phyloP scores from a whole-genome alignment of 2,888 invertebrate species.

The Pseudococcus viburni region DNA sequence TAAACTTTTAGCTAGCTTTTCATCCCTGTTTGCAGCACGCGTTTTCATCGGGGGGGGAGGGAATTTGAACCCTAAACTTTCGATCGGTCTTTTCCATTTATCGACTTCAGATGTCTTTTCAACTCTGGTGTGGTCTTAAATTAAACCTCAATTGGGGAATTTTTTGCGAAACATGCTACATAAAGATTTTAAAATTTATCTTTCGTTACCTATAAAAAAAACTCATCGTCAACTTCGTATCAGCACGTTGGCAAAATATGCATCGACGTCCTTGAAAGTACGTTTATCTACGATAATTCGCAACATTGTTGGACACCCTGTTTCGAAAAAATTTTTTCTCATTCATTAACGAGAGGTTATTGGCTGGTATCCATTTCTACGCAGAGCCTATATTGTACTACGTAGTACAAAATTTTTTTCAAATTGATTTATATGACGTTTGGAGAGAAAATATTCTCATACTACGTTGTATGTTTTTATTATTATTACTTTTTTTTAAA shows the following conservation, averaged over 20 bases:
- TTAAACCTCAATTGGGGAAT: too few species aligned
- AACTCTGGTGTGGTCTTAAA: too few species aligned
- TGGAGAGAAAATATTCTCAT: neutral
- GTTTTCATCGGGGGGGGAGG: too few species aligned
- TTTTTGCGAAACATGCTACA: too few species aligned
- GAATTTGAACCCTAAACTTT: too few species aligned
- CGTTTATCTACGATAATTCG: neutral
- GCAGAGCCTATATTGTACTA: constrained; percentile 6
- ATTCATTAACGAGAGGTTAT: neutral
- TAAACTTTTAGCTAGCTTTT: too few species aligned
- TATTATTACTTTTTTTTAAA: neutral
- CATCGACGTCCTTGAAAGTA: constrained; percentile 3
- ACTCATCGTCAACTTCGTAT: too few species aligned
- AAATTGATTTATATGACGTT: neutral
- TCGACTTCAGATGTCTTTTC: too few species aligned
- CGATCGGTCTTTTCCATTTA: too few species aligned
- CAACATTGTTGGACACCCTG: neutral
- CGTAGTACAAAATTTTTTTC: constrained; percentile 8
- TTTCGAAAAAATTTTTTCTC: neutral
- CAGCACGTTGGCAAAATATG: neutral
- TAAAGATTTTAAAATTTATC: too few species aligned
- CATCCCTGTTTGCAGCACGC: too few species aligned
- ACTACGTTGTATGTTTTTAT: neutral
- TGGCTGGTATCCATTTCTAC: constrained; percentile 15
- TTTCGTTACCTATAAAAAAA: too few species aligned